phyloP scores from a whole-genome alignment of 2,113 vertebrate genomes.

The Rhynchomys soricoides region DNA sequence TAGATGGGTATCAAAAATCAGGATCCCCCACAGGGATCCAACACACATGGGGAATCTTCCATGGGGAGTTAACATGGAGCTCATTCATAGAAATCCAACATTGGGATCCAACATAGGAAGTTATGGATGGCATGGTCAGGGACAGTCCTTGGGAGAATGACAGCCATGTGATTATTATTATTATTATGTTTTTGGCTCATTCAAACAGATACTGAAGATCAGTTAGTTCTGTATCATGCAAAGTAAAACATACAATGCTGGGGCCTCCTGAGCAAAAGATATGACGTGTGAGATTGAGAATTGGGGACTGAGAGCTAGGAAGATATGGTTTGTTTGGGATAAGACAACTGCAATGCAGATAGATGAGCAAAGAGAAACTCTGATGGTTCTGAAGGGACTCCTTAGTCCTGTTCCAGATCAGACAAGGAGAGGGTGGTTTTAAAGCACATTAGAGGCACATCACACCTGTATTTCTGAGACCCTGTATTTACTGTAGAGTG shows the following conservation, averaged over 20 bases:
- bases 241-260: not conserved
- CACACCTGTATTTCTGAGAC: not conserved
- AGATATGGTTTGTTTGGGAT: not conserved
- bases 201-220: not conserved
- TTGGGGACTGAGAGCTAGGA: not conserved
- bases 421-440: not conserved
- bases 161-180: not conserved
- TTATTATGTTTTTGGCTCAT: not conserved
- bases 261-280: not conserved
- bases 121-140: no score
- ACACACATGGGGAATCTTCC: not conserved
- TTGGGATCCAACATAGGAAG: not conserved
- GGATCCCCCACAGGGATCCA: not conserved
- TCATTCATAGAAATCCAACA: not conserved
- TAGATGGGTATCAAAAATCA: not conserved
- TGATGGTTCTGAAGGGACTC: not conserved
- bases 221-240: rapidly evolving
- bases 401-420: not conserved
- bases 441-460: not conserved
- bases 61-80: no score
- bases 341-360: not conserved
- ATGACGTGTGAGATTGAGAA: not conserved
- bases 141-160: not conserved
- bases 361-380: not conserved
- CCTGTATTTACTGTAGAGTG: no score